Base-by-base conservation (phyloP, 2,113 vertebrate genomes). In the Laticauda colubrina region DNA sequence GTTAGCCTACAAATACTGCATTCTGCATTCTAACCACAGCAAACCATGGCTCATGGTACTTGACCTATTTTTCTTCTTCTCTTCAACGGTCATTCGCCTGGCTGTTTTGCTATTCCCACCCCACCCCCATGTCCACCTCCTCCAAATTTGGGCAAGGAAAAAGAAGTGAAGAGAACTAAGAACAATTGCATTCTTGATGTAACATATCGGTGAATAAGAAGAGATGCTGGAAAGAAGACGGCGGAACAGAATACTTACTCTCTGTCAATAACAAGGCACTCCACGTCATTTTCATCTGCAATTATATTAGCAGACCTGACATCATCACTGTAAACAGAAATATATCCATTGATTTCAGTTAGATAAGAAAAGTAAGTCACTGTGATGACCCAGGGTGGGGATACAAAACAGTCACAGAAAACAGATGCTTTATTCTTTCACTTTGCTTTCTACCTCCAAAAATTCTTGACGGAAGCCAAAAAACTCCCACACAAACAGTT, bases 241-340 rank as follows among this genome's bases (percentile, higher is more conserved):
- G 29, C 0, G 43, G 3, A 29, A 21, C 3, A 64, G 14, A 0
- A 18, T 94, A 98, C 99, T 99, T 96, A 99, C 99, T 99, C 98
- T 98, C 99, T 97, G 85, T 99, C 99, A 95, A 99, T 98, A 55
- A 98, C 98, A 12, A 99, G 97, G 96, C 99, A 99, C 1, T 98
- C 98, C 3, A 99, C 98, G 53, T 98, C 98, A 92, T 98, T 97
- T 95, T 99, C 98, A 57, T 97, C 98, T 39, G 98, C 98, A 95
- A 99, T 97, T 43, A 99, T 98, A 45, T 99, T 99, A 91, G 99
- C 99, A 24, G 99, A 99, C 54, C 99, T 98, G 89, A 99, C 98
- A 34, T 99, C 98, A 89, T 99, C 98, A 96, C 99, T 99, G 96
- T 10, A 95, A 95, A 96, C 88, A 87, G 95, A 92, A 97, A 94